phyloP scores from a whole-genome alignment of 1,140 invertebrate species.

The Macrobrachium rosenbergii region DNA sequence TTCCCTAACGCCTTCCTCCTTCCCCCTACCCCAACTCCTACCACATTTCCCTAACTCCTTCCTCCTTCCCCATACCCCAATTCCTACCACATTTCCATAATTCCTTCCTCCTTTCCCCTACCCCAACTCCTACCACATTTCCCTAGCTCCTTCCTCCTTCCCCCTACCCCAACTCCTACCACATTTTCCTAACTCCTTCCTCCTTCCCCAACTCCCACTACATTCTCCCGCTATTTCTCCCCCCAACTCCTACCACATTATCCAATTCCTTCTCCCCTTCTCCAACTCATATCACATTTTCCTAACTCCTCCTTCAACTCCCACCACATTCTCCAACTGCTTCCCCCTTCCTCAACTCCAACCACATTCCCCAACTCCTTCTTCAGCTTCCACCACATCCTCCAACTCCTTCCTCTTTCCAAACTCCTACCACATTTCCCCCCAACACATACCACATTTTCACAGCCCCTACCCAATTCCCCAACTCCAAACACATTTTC shows the following conservation, averaged over 20 bases:
- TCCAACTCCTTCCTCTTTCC: background rate
- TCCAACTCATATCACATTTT: background rate
- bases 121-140: background rate
- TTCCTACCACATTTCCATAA: too few species aligned
- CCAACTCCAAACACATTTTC: too few species aligned
- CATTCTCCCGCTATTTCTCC: too few species aligned
- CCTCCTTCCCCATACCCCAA: background rate
- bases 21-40: too few species aligned
- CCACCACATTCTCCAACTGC: background rate
- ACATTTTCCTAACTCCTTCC: background rate
- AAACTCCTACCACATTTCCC: too few species aligned
- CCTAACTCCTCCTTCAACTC: too few species aligned
- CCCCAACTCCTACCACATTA: too few species aligned
- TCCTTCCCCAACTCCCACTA: background rate
- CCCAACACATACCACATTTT: background rate
- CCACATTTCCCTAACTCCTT: too few species aligned
- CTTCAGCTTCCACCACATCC: background rate
- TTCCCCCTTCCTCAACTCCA: background rate
- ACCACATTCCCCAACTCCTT: background rate
- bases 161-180: background rate
- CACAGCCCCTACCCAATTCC: background rate
- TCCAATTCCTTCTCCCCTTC: background rate
- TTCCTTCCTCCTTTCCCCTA: too few species aligned
- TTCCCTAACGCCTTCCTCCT: background rate
- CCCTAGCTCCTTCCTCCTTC: background rate